Conservation (phyloP, 2,113 vertebrate species). For the Oryzias javanicus region DNA sequence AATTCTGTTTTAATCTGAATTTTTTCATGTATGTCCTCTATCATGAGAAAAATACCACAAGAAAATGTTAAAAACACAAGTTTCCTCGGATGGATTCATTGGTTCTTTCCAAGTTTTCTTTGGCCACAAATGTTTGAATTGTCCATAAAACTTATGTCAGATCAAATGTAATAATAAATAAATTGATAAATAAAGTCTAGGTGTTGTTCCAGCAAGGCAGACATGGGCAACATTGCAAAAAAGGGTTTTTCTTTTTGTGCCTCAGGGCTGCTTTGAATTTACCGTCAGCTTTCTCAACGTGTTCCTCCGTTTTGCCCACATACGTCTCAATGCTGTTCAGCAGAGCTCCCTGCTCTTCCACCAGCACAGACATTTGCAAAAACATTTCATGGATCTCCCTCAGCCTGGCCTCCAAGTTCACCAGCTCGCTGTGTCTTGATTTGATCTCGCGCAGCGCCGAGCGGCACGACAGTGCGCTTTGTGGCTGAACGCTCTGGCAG, state of each 20-base stretch:
- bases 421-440: conserved; percentile 85
- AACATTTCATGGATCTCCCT: conserved; percentile 85
- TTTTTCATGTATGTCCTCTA: too few relatives aligned
- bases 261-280: conserved; percentile 80
- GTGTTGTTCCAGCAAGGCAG: conserved; percentile 43
- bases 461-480: conserved; percentile 74
- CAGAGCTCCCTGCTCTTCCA: conserved; percentile 85
- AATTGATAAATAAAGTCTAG: conserved; percentile 3
- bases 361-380: conserved; percentile 83
- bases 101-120: too few relatives aligned
- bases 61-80: too few relatives aligned
- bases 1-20: too few relatives aligned
- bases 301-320: conserved; percentile 78
- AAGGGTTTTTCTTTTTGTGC: conserved; percentile 84
- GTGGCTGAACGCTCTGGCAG: conserved; percentile 81
- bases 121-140: too few relatives aligned
- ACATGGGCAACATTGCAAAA: conserved; percentile 75
- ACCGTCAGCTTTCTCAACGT: conserved; percentile 74
- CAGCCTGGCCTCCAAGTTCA: conserved; percentile 85
- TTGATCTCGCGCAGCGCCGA: conserved; percentile 84
- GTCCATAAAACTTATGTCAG: too few relatives aligned
- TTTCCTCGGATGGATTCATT: too few relatives aligned
- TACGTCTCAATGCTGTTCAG: conserved; percentile 84
- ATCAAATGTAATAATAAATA: too few relatives aligned
- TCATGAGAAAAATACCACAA: too few relatives aligned